Conservation (phyloP, 2,113 vertebrate genomes). For the cat (Felis catus) region F.catus_Fca126_mat1.0 CM031414.1:125074001-125074500, state of each 20-base stretch:
- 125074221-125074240: neutral
- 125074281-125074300: neutral
- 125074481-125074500: neutral
- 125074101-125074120: neutral
- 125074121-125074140: neutral
- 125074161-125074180: neutral
- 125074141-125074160: neutral
- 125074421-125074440: neutral
- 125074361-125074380: neutral
- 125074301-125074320: neutral
- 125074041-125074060: neutral
- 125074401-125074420: fast-evolving
- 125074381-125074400: neutral
- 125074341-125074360: neutral
- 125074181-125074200: neutral
- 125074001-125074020: neutral
- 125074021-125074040: neutral
- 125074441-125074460: neutral
- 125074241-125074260: neutral
- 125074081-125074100: neutral
- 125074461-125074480: fast-evolving
- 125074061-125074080: neutral
- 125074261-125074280: neutral
- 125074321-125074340: neutral
- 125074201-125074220: neutral